Evolutionary conservation across 2,113 vertebrate species (phyloP).

Genomic region (Aramus guarauna): DNA sequence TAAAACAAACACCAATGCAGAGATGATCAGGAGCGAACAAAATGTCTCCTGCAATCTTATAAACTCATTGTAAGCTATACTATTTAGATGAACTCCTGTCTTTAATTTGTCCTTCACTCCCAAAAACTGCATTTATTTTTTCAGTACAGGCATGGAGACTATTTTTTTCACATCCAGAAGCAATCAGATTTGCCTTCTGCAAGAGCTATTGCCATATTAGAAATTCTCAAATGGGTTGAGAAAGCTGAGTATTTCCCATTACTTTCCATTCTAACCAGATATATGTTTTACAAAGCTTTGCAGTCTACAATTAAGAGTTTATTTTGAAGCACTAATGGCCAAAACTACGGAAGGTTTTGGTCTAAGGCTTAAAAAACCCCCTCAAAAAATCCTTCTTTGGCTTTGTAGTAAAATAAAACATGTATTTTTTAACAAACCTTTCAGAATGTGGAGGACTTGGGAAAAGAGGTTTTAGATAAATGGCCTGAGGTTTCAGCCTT

Average conservation of each 20-base stretch:
- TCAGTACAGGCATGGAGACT: background rate
- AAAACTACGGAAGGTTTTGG: background rate
- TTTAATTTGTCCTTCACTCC: background rate
- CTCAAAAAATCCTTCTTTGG: background rate
- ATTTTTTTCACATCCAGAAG: background rate
- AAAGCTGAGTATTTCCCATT: background rate
- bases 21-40: background rate
- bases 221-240: background rate
- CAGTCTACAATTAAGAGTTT: background rate
- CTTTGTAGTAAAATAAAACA: background rate
- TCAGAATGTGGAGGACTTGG: background rate
- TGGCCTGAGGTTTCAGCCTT: background rate
- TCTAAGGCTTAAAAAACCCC: background rate
- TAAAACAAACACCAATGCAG: background rate
- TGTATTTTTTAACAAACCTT: background rate
- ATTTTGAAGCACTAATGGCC: background rate
- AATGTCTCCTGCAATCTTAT: background rate
- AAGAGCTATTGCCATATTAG: background rate
- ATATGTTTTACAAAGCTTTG: background rate
- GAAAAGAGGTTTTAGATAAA: background rate
- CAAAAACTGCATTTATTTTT: background rate
- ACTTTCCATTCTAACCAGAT: background rate
- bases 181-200: background rate
- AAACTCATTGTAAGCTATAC: background rate
- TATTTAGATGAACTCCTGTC: background rate